Percentiles rank a stretch among this genome's conserved stretches.
Conservation (phyloP, 2,113 vertebrate genomes). For the Xiphias gladius region DNA sequence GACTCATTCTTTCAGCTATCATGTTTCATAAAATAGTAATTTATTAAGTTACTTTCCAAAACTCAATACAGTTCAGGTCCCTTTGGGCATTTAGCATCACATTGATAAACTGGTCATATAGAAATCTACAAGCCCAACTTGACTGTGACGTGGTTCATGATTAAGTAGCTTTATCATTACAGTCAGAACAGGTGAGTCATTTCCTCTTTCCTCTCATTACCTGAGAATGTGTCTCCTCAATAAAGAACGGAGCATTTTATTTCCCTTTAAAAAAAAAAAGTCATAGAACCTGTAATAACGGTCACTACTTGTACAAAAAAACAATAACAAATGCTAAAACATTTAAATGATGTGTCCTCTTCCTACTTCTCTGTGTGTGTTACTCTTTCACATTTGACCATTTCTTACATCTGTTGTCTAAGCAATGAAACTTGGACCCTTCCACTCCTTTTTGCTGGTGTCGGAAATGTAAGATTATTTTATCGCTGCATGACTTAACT, state of each 20-base stretch:
- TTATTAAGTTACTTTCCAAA: neutral
- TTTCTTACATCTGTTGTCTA: neutral
- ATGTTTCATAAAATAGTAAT: neutral
- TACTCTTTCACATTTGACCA: neutral
- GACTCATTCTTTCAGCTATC: neutral
- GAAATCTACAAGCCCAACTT: too few species aligned
- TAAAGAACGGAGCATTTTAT: neutral
- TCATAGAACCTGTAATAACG: neutral
- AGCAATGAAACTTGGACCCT: conserved; percentile 53
- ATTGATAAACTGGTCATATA: neutral
- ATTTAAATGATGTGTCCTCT: neutral
- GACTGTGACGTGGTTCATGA: rapidly evolving
- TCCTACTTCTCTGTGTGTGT: neutral
- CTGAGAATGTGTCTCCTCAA: neutral
- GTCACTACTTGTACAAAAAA: rapidly evolving
- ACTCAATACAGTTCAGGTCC: neutral
- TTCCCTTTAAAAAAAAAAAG: neutral
- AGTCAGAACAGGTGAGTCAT: conserved; percentile 11
- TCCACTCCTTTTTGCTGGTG: conserved; percentile 41
- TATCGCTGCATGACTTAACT: conserved; percentile 24
- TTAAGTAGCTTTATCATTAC: neutral
- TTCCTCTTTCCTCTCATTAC: neutral
- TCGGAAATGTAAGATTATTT: conserved; percentile 16
- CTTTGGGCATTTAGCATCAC: neutral
- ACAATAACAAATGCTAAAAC: neutral